Evolutionary conservation across 2,888 invertebrate species (phyloP).

Genomic region (Anoncus sp.): DNA sequence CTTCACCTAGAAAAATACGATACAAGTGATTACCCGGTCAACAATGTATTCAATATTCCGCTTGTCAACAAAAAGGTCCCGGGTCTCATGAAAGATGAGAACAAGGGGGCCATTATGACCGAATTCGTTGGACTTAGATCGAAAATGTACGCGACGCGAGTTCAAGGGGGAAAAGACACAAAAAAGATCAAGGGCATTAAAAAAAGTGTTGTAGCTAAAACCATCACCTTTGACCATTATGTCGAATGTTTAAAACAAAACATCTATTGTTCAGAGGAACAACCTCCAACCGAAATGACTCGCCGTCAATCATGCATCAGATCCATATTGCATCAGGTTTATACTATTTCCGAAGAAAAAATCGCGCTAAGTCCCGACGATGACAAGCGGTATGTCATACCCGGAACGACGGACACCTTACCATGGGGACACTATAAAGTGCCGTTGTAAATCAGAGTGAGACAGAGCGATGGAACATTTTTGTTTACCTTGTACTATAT

Average conservation of each 20-base stretch:
- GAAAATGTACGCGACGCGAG: constrained; percentile 9
- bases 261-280: not conserved
- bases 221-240: too few relatives aligned
- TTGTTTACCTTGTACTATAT: too few relatives aligned
- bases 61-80: not conserved
- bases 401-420: too few relatives aligned
- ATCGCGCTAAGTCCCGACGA: not conserved
- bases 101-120: not conserved
- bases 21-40: not conserved
- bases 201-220: not conserved
- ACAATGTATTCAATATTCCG: not conserved
- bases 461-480: too few relatives aligned
- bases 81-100: too few relatives aligned
- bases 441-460: too few relatives aligned
- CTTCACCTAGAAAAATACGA: not conserved
- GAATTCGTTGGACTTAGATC: constrained; percentile 12
- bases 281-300: not conserved
- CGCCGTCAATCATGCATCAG: not conserved
- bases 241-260: constrained; percentile 3
- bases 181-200: constrained; percentile 4
- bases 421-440: too few relatives aligned
- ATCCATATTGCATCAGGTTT: not conserved
- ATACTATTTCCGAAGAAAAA: not conserved
- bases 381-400: not conserved
- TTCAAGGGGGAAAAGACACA: not conserved